Evolutionary conservation across 2,888 invertebrate species (phyloP).

Genomic region (Hoplodrina blanda): DNA sequence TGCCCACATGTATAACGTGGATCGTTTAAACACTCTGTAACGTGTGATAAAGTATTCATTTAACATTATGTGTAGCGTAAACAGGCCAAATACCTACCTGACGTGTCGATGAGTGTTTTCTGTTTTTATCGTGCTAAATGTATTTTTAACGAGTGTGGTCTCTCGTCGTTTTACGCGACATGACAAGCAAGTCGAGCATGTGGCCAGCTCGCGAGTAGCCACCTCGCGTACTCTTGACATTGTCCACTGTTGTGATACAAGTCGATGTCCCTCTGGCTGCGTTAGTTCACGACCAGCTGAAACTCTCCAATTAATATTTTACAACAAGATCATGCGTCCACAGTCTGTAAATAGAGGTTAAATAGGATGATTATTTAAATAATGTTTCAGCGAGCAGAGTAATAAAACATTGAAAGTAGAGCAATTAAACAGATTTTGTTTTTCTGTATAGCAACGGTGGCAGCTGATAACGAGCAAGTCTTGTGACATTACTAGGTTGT

Average conservation of each 20-base stretch:
- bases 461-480: constrained; percentile 37
- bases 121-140: constrained; percentile 74
- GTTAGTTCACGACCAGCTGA: neutral
- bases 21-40: constrained; percentile 56
- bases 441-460: constrained; percentile 18
- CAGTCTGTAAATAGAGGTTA: constrained; percentile 1
- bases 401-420: constrained; percentile 31
- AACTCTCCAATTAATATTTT: neutral
- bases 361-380: constrained; percentile 19
- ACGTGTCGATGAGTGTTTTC: constrained; percentile 73
- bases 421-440: constrained; percentile 42
- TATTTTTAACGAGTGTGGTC: constrained; percentile 76
- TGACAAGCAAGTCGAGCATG: constrained; percentile 67
- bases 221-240: constrained; percentile 85
- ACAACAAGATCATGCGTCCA: neutral
- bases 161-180: constrained; percentile 71
- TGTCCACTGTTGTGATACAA: constrained; percentile 64
- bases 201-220: constrained; percentile 60
- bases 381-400: constrained; percentile 8
- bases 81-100: constrained; percentile 72
- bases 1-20: constrained; percentile 18
- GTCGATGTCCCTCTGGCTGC: neutral
- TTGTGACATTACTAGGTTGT: constrained; percentile 47
- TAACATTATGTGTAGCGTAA: constrained; percentile 65
- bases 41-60: constrained; percentile 64